Percentiles rank a stretch among this genome's conserved stretches.
Conservation (phyloP, 92 coral and sea anemone genomes). For the Montipora capitata region DNA sequence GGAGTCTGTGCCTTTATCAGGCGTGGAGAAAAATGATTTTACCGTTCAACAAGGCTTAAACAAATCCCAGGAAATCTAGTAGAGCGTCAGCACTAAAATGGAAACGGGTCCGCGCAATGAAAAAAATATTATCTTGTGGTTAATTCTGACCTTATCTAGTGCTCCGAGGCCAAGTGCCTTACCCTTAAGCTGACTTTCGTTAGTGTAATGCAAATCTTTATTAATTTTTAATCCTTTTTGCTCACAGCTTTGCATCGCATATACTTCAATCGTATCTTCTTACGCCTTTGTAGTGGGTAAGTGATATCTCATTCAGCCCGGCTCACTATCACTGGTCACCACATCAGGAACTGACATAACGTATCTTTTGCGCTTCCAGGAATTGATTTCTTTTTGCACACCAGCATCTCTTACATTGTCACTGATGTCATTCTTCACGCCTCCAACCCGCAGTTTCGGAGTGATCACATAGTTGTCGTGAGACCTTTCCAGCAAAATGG, state of each 20-base stretch:
- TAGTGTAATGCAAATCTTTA: too few relatives aligned
- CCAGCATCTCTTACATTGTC: constrained; percentile 83
- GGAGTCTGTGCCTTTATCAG: too few relatives aligned
- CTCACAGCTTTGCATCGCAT: constrained; percentile 84
- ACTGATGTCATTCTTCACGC: constrained; percentile 84
- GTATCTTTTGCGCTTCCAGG: constrained; percentile 43
- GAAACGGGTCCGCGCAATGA: too few relatives aligned
- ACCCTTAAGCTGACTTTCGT: too few relatives aligned
- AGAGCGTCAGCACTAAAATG: too few relatives aligned
- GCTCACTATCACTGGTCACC: background rate
- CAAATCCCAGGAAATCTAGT: too few relatives aligned
- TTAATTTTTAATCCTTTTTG: background rate
- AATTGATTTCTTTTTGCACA: constrained; percentile 79
- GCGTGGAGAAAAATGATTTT: too few relatives aligned
- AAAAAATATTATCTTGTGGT: too few relatives aligned
- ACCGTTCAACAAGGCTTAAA: too few relatives aligned
- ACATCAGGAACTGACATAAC: background rate
- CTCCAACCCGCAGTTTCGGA: constrained; percentile 74
- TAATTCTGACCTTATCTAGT: too few relatives aligned
- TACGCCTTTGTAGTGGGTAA: constrained; percentile 93
- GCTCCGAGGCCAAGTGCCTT: too few relatives aligned
- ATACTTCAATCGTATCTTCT: constrained; percentile 91
- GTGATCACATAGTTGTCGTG: constrained; percentile 63
- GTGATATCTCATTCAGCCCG: background rate
- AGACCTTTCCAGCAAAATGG: constrained; percentile 90